Evolutionary conservation across 2,888 invertebrate species (phyloP).

Genomic region (Heliconius hortense): DNA sequence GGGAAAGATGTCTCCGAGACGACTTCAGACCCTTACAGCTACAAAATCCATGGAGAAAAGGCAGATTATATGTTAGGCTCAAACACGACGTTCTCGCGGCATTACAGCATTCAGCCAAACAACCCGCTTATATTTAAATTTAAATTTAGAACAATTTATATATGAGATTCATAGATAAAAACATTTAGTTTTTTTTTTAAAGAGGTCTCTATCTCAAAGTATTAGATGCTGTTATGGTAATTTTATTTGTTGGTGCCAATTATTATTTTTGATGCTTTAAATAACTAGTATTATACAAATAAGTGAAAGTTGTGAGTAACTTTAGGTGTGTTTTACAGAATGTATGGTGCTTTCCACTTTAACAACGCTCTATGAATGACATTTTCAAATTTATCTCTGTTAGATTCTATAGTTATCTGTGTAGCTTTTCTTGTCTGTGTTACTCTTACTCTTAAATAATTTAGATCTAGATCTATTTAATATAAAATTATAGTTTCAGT

Average conservation of each 20-base stretch:
- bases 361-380: conserved; percentile 43
- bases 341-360: conserved; percentile 71
- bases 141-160: conserved; percentile 47
- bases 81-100: conserved; percentile 95
- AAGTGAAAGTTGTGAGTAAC: conserved; percentile 73
- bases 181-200: conserved; percentile 24
- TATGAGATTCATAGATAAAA: conserved; percentile 36
- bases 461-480: conserved; percentile 31
- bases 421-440: conserved; percentile 48
- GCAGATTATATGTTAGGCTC: conserved; percentile 94
- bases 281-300: conserved; percentile 64
- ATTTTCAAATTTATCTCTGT: conserved; percentile 35
- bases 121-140: conserved; percentile 84
- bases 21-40: conserved; percentile 96
- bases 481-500: conserved; percentile 17
- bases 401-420: conserved; percentile 42
- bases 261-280: conserved; percentile 73
- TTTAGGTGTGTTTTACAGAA: conserved; percentile 63
- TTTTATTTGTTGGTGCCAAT: conserved; percentile 74
- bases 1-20: conserved; percentile 95
- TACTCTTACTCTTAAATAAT: conserved; percentile 27
- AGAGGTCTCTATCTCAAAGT: conserved; percentile 36
- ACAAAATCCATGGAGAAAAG: conserved; percentile 98
- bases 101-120: conserved; percentile 92
- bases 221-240: conserved; percentile 43